Evolutionary conservation across 2,888 invertebrate genomes (phyloP), one percentile per base, ranked within the genome.

Genomic region (Helicoverpa assulta): DNA sequence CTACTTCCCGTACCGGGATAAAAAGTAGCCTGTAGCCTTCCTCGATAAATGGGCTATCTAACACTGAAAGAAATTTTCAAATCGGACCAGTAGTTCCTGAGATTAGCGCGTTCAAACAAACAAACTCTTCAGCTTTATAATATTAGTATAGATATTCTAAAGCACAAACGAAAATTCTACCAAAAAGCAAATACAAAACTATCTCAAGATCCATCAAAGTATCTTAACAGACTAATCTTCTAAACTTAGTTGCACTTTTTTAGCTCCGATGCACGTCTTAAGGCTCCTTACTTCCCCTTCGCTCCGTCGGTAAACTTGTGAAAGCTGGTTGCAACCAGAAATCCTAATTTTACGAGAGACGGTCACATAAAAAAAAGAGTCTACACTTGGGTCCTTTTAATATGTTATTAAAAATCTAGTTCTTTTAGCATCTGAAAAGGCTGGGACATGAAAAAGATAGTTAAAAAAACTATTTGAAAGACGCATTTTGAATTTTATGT

Each of bases 221-320:
- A 40, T 47, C 59, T 21, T 74, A 21, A n/a, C 26, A 37, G 21
- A 58, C 19, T 62, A 68, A 59, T 69, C 59, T 69, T 19, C n/a
- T 21, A 43, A 51, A 26, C 52, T 43, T 57, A 57, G 63, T 50
- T 64, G 63, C 59, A 54, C n/a, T 75, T 75, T 73, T 67, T 60
- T 43, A 14, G n/a, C 33, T 50, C 50, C 19, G 33, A 19, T 50
- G 52, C 40, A 10, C n/a, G n/a, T 19, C 29, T 63, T 69, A 56
- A 53, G 16, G 8, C 10, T 52, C 5, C 29, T 40, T 14, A 37
- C 0, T 26, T 12, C 21, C 1, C 33, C 10, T 37, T 47, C 16
- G 2, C 14, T 10, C 10, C 43, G 26, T 52, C 18, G 1, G 29
- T 52, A 55, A 21, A 66, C 52, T 62, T 50, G 21, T 47, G 33